Conservation (phyloP, 2,797 vertebrate species). For the Megalops cyprinoides region DNA sequence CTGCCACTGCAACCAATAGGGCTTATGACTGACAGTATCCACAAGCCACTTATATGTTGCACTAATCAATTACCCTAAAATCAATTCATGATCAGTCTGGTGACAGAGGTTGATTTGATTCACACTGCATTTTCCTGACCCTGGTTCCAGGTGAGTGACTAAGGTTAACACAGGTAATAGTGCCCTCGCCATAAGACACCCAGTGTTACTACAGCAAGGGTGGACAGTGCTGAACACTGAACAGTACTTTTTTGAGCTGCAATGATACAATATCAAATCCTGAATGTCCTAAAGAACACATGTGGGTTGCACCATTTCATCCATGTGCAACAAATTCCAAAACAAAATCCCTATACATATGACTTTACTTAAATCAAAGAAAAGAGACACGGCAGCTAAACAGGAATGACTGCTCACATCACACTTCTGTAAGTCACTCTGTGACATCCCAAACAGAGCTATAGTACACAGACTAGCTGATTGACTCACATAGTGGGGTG, state of each 20-base stretch:
- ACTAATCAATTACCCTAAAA: background rate
- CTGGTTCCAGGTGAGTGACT: background rate
- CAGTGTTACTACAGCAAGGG: too few species aligned
- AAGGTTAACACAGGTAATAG: background rate
- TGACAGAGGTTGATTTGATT: too few species aligned
- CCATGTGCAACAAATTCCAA: too few species aligned
- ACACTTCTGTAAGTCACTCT: too few species aligned
- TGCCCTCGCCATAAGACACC: background rate
- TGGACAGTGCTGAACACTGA: too few species aligned
- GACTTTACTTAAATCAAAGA: too few species aligned
- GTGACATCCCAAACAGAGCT: background rate
- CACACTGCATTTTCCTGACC: background rate
- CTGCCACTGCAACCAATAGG: background rate
- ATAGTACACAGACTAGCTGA: background rate
- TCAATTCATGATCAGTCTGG: background rate
- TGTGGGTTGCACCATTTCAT: too few species aligned
- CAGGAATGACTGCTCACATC: too few species aligned
- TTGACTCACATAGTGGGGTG: constrained; percentile 82
- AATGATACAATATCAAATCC: too few species aligned
- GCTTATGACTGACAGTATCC: background rate
- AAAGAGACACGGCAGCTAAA: too few species aligned
- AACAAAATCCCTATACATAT: too few species aligned
- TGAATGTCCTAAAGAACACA: too few species aligned
- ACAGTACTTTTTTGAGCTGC: background rate
- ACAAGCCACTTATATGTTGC: background rate